Base-by-base conservation (phyloP, 2,797 vertebrate genomes). In the Ciconia nigra region DNA sequence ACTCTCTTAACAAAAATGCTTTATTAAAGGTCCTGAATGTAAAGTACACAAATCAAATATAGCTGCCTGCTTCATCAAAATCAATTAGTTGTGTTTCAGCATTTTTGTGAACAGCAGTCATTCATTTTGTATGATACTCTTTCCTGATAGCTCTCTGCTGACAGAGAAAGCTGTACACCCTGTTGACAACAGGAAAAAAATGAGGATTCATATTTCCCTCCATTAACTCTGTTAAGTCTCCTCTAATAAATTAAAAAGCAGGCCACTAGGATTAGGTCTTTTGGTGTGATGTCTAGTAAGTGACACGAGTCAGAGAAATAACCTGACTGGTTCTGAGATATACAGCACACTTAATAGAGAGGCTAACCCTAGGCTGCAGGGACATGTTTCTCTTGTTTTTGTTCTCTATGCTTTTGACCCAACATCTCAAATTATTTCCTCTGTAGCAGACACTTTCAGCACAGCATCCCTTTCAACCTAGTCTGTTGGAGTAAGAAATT, bases 401-500 rank as follows among this genome's bases (percentile, higher is more conserved):
- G 28, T 66, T 94, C 62, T 90, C 66, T 47, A 0, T 63, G 67
- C 49, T 82, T 92, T 87, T 96, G 83, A 90, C 93, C 66, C 78
- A 89, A 16, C 61, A 22, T 31, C 63, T 83, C 84, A 88, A 49
- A 83, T 91, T 59, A 65, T 61, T 93, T 93, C 44, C 76, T 90
- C 41, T 74, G 31, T 69, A 85, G 69, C 5, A 1, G 54, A 78
- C 24, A 65, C 81, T 94, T 59, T 91, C 69, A 90, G 79, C 47
- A 58, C 54, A 78, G 25, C 76, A 83, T 81, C 65, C 26, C 57
- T 96, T 96, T 93, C 82, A 81, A 47, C 57, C 17, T 59, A 26
- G 25, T 78, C 87, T 87, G 52, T n/a, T 89, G 46, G 49, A 96
- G 76, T 69, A 88, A 87, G 91, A 89, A 93, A 95, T 96, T 94